A percentile compares a stretch with the other conserved stretches of the same genome.
phyloP scores from a whole-genome alignment of 2,888 invertebrate species.

The Branchellion lobata region DNA sequence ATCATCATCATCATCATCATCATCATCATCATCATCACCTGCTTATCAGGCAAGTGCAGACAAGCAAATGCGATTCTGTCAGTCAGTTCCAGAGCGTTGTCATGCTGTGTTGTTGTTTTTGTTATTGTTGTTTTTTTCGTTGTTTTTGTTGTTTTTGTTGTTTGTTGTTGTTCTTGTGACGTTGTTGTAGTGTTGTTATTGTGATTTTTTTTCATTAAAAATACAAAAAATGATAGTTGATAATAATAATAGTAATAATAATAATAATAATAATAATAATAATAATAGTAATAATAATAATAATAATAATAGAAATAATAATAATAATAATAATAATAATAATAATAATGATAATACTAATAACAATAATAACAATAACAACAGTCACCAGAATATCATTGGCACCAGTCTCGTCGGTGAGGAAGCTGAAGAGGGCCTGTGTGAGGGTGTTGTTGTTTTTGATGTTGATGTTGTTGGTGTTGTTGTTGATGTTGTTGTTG shows the following conservation, averaged over 20 bases:
- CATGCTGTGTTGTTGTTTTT: background rate
- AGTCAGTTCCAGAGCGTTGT: conserved; percentile 12
- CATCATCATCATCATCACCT: conserved; percentile 12
- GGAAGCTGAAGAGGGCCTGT: background rate
- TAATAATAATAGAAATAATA: background rate
- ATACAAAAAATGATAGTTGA: background rate
- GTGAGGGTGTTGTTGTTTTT: background rate
- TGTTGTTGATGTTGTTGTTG: background rate
- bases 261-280: too few relatives aligned
- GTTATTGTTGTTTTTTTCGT: too few relatives aligned
- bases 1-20: conserved; percentile 22
- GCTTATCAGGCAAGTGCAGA: conserved; percentile 28
- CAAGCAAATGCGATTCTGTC: conserved; percentile 41
- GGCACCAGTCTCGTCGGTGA: background rate
- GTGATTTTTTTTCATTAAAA: too few relatives aligned
- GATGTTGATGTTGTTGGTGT: too few relatives aligned
- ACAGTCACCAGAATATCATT: background rate
- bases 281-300: background rate
- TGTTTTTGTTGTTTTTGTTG: too few relatives aligned
- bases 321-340: background rate
- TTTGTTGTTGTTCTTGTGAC: too few relatives aligned
- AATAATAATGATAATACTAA: background rate
- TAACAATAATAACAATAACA: background rate
- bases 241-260: background rate
- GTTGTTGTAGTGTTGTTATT: too few relatives aligned